Evolutionary conservation across 1,140 invertebrate genomes (phyloP).

Genomic region (Dreissena rostriformis): DNA sequence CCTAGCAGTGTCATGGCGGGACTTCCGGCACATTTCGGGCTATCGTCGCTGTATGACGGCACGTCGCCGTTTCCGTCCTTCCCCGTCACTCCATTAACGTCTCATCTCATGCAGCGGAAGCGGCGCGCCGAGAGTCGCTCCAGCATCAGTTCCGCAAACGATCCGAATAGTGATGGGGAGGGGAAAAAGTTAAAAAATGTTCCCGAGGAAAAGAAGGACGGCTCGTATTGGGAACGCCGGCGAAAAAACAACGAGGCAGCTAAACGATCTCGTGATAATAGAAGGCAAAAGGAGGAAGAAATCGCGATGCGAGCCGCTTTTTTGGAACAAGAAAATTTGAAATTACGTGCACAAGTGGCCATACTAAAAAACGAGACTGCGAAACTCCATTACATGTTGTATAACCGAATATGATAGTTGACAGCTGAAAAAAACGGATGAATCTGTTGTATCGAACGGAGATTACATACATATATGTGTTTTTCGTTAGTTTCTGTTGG

Average conservation of each 20-base stretch:
- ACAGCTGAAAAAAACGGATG: too few species aligned
- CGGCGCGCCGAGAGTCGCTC: conserved; percentile 61
- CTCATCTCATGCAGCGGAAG: conserved; percentile 75
- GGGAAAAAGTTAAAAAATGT: conserved; percentile 68
- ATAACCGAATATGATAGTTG: conserved; percentile 65
- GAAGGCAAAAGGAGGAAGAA: conserved; percentile 95
- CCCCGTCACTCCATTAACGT: conserved; percentile 71
- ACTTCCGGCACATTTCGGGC: conserved; percentile 36
- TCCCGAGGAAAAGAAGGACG: conserved; percentile 86
- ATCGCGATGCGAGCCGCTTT: conserved; percentile 93
- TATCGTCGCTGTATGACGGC: conserved; percentile 65
- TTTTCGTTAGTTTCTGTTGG: too few species aligned
- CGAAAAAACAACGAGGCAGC: conserved; percentile 98
- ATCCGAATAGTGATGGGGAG: conserved; percentile 49
- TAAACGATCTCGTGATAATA: conserved; percentile 94
- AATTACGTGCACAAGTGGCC: conserved; percentile 86
- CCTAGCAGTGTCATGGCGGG: conserved; percentile 46
- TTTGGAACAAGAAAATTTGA: conserved; percentile 91
- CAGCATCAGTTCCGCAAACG: conserved; percentile 14
- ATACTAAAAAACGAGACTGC: conserved; percentile 85
- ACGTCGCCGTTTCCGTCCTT: conserved; percentile 63
- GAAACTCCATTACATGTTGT: conserved; percentile 78
- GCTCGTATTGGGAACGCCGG: conserved; percentile 92
- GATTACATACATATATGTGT: too few species aligned
- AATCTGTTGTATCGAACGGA: too few species aligned